These are phyloP conservation scores for Malthinus flaveolus DNA, from an alignment of 2,888 invertebrate species.

Conservation along the genomic window DNA sequence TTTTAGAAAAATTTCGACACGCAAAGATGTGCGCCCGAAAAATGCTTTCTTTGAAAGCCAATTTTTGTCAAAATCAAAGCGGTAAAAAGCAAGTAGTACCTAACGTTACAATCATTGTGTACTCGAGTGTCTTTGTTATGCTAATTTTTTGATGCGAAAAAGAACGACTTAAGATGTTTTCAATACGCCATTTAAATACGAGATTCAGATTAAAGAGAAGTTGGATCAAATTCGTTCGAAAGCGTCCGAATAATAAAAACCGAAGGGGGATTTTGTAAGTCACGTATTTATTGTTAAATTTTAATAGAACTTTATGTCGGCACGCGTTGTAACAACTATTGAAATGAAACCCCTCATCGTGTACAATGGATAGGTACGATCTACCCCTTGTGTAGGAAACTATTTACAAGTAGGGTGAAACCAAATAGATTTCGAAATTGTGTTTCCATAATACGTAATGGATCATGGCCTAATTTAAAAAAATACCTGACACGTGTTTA, in stretches of 20 bases:
- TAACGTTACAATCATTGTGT: conserved; percentile 16
- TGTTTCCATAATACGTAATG: conserved; percentile 20
- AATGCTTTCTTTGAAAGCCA: background rate
- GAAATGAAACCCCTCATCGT: conserved; percentile 15
- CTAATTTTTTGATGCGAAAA: conserved; percentile 33
- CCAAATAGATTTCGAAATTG: conserved; percentile 16
- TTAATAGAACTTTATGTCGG: conserved; percentile 20
- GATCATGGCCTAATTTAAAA: conserved; percentile 9
- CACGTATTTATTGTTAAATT: conserved; percentile 17
- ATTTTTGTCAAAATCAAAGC: background rate
- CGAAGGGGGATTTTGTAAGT: conserved; percentile 15
- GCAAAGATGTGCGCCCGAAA: background rate
- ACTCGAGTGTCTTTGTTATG: conserved; percentile 31
- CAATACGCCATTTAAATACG: conserved; percentile 27
- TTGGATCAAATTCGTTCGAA: too few relatives aligned
- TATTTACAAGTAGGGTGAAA: conserved; percentile 23
- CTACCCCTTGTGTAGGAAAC: conserved; percentile 15
- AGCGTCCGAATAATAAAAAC: too few relatives aligned
- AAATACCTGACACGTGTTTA: conserved; percentile 5
- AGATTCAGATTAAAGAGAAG: conserved; percentile 21
- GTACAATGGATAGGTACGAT: conserved; percentile 5
- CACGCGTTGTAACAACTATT: conserved; percentile 16
- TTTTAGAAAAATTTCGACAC: too few relatives aligned
- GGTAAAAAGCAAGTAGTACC: conserved; percentile 3
- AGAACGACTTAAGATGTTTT: conserved; percentile 30